phyloP scores from a whole-genome alignment of 2,113 vertebrate genomes.

The Erinaceus europaeus region DNA sequence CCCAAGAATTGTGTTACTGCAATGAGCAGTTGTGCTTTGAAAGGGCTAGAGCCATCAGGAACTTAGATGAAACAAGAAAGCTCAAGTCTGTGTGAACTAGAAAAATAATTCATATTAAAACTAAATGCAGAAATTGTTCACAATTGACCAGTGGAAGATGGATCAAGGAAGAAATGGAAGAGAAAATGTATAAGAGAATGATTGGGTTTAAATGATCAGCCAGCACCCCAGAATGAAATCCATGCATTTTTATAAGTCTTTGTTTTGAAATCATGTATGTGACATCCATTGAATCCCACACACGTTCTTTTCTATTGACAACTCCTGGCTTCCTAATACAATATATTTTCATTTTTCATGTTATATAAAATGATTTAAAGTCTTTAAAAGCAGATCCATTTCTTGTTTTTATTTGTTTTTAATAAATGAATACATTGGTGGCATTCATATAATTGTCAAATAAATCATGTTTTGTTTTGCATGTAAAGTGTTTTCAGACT shows the following conservation, averaged over 20 bases:
- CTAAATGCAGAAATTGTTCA: slow-evolving; percentile 42
- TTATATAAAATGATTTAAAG: slow-evolving; percentile 34
- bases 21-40: slow-evolving; percentile 42
- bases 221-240: slow-evolving; percentile 41
- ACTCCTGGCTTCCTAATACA: slow-evolving; percentile 52
- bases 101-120: slow-evolving; percentile 50
- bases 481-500: slow-evolving; percentile 60
- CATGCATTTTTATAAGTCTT: slow-evolving; percentile 71
- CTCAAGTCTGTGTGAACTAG: slow-evolving; percentile 17
- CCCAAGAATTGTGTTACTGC: slow-evolving; percentile 20
- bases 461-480: slow-evolving; percentile 58
- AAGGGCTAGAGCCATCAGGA: slow-evolving; percentile 43
- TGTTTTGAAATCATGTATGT: slow-evolving; percentile 70
- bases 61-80: slow-evolving; percentile 39
- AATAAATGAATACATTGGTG: slow-evolving; percentile 31
- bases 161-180: slow-evolving; percentile 70
- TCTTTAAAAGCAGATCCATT: slow-evolving; percentile 56
- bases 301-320: slow-evolving; percentile 51
- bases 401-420: slow-evolving; percentile 60
- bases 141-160: slow-evolving; percentile 57
- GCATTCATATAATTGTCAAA: slow-evolving; percentile 57
- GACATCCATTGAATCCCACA: slow-evolving; percentile 65
- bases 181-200: slow-evolving; percentile 49
- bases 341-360: slow-evolving; percentile 61
- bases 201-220: slow-evolving; percentile 59